Conservation (phyloP, 2,888 invertebrate genomes). For the Nomada fabriciana region DNA sequence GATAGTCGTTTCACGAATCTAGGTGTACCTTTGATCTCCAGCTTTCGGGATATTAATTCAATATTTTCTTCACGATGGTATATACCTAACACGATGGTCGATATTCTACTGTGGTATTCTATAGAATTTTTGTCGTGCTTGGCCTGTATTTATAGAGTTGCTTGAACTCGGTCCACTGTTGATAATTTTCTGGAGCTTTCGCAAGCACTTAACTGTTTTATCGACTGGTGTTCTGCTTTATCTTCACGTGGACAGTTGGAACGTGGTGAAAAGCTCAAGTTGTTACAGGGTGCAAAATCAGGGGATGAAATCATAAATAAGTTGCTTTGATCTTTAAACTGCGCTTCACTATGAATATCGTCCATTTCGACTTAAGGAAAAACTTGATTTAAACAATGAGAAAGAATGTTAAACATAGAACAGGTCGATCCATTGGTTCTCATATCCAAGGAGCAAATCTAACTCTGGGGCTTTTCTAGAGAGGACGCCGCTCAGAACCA, state of each 20-base stretch:
- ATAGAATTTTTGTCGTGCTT: background rate
- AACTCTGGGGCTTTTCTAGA: slow-evolving; percentile 36
- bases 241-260: slow-evolving; percentile 41
- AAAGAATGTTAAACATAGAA: background rate
- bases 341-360: too few species aligned
- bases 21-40: slow-evolving; percentile 18
- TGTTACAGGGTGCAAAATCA: slow-evolving; percentile 42
- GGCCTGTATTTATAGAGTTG: background rate
- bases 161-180: slow-evolving; percentile 16
- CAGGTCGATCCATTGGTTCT: background rate
- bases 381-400: too few species aligned
- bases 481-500: slow-evolving; percentile 52
- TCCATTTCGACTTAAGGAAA: too few species aligned
- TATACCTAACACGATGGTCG: slow-evolving; percentile 18
- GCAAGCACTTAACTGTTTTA: slow-evolving; percentile 55
- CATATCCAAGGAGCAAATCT: slow-evolving; percentile 31
- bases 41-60: slow-evolving; percentile 23
- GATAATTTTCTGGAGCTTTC: slow-evolving; percentile 49
- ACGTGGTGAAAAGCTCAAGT: background rate
- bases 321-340: too few species aligned
- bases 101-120: slow-evolving; percentile 25
- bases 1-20: background rate
- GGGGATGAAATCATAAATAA: background rate
- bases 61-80: slow-evolving; percentile 14
- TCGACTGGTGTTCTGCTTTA: slow-evolving; percentile 61